Conservation (phyloP, 2,113 vertebrate species). For the Numenius arquata region DNA sequence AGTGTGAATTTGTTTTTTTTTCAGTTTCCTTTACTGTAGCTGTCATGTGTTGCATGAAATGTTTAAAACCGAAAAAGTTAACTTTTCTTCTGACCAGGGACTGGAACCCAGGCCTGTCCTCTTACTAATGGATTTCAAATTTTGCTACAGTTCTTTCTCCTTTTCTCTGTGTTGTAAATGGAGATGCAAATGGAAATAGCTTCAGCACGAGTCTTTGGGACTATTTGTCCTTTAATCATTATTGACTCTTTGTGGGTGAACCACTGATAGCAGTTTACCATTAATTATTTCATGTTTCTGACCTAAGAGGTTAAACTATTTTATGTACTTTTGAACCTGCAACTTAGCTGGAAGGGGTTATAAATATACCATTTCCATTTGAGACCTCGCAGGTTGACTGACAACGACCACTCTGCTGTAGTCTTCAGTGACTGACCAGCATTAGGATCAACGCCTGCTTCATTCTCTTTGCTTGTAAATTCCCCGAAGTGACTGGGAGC, state of each 20-base stretch:
- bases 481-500: not conserved
- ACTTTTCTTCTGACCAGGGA: not conserved
- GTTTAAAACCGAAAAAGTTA: not conserved
- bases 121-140: not conserved
- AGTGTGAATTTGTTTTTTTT: not conserved
- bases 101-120: not conserved
- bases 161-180: not conserved
- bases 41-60: not conserved
- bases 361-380: not conserved
- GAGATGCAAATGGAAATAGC: not conserved
- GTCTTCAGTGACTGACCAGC: not conserved
- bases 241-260: not conserved
- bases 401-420: not conserved
- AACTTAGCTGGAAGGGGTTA: not conserved
- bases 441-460: not conserved
- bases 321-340: not conserved
- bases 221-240: not conserved
- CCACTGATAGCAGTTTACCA: not conserved
- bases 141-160: not conserved
- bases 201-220: not conserved
- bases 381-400: not conserved
- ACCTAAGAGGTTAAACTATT: not conserved
- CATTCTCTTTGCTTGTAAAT: not conserved
- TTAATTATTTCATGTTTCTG: not conserved
- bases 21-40: not conserved